phyloP scores from a whole-genome alignment of 2,797 vertebrate species.

The Pantherophis alleghaniensis region DNA sequence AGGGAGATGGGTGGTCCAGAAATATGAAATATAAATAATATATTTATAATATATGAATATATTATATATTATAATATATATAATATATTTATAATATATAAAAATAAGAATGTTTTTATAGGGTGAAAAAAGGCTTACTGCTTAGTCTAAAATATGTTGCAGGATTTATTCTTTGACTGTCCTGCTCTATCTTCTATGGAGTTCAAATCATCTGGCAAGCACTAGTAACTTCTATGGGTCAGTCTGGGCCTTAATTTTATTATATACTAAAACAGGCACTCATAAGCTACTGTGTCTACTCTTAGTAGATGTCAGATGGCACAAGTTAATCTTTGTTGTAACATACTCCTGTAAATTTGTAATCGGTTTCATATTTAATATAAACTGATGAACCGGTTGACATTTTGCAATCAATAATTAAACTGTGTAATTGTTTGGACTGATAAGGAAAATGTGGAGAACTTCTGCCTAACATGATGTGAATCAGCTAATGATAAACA shows the following conservation, averaged over 20 bases:
- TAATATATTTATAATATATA: neutral
- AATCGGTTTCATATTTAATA: neutral
- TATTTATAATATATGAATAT: neutral
- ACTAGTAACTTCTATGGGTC: neutral
- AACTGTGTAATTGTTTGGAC: neutral
- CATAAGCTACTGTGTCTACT: neutral
- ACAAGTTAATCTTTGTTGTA: neutral
- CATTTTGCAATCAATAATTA: neutral
- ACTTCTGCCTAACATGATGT: neutral
- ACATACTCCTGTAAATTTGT: neutral
- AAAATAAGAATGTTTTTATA: neutral
- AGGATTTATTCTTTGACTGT: neutral
- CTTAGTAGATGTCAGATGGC: neutral
- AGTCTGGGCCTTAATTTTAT: neutral
- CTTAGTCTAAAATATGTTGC: neutral
- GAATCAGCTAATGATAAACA: neutral
- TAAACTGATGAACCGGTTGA: no score
- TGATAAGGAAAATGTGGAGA: neutral
- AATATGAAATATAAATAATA: neutral
- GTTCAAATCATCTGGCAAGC: neutral
- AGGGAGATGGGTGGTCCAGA: neutral
- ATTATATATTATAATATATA: neutral
- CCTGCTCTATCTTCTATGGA: neutral
- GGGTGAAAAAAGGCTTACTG: neutral
- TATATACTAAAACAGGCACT: neutral